phyloP scores from a whole-genome alignment of 2,888 invertebrate genomes.

The Agriotes lineatus region DNA sequence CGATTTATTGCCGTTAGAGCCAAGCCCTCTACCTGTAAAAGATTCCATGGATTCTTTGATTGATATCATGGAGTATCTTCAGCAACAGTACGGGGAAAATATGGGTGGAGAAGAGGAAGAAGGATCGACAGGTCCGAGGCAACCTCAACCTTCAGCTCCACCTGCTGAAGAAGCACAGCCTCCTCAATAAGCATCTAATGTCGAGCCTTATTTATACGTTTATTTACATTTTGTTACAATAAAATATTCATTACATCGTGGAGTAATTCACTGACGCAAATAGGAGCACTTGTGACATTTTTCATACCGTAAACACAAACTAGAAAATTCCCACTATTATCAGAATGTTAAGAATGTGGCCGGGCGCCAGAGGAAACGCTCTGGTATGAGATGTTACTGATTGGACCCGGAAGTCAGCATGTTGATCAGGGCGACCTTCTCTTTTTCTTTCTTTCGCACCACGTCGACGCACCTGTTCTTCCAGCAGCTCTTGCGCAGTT shows the following conservation, averaged over 20 bases:
- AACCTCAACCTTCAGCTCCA: not conserved
- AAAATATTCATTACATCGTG: not conserved
- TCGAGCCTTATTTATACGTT: not conserved
- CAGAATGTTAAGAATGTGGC: not conserved
- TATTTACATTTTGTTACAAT: conserved; percentile 5
- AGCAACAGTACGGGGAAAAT: conserved; percentile 66
- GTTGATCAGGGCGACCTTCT: conserved; percentile 87
- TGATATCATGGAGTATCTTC: conserved; percentile 66
- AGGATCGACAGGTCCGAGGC: conserved; percentile 52
- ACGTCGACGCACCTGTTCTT: conserved; percentile 92
- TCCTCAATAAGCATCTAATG: no score
- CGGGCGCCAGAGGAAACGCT: not conserved
- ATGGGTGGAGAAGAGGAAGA: conserved; percentile 60
- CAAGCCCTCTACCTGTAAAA: conserved; percentile 74
- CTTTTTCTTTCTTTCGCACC: conserved; percentile 95
- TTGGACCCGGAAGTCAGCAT: conserved; percentile 72
- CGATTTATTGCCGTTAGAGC: conserved; percentile 78
- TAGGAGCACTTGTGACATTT: not conserved
- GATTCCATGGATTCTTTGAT: conserved; percentile 73
- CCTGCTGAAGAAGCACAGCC: not conserved
- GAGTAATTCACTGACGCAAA: not conserved
- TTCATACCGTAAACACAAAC: not conserved
- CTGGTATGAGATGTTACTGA: not conserved
- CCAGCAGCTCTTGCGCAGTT: conserved; percentile 97
- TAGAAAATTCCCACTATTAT: not conserved